phyloP scores from a whole-genome alignment of 2,113 vertebrate genomes.

The Gadus macrocephalus region DNA sequence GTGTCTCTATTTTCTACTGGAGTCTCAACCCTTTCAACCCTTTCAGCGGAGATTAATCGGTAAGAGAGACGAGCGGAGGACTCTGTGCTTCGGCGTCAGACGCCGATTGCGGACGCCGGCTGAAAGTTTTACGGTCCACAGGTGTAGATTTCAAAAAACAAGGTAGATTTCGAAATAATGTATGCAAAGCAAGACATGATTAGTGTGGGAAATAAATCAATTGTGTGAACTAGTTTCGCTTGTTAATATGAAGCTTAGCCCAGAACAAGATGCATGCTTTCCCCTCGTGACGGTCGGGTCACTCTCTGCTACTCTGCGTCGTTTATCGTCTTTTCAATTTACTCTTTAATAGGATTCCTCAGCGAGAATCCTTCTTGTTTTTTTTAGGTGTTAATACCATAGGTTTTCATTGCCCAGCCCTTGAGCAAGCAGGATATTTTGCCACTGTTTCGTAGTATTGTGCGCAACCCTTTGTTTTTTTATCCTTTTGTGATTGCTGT shows the following conservation, averaged over 20 bases:
- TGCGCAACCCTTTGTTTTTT: constrained; percentile 63
- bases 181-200: constrained; percentile 26
- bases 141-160: constrained; percentile 36
- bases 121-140: constrained; percentile 20
- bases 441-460: constrained; percentile 50
- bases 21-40: constrained; percentile 46
- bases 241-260: constrained; percentile 42
- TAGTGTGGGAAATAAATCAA: constrained; percentile 17
- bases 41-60: too few species aligned
- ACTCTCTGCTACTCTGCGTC: background rate
- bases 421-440: constrained; percentile 49
- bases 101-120: constrained; percentile 46
- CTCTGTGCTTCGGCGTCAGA: constrained; percentile 25
- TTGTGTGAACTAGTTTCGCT: constrained; percentile 28
- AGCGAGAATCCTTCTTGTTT: constrained; percentile 27
- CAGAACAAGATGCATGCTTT: constrained; percentile 63
- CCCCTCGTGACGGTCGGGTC: constrained; percentile 30
- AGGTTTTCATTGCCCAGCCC: constrained; percentile 51
- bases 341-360: constrained; percentile 40
- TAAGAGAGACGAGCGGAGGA: too few species aligned
- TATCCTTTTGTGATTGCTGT: constrained; percentile 62
- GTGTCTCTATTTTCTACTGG: constrained; percentile 36
- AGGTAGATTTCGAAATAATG: background rate
- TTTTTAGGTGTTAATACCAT: constrained; percentile 55
- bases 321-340: constrained; percentile 40